These are phyloP conservation scores for Drosophila lini DNA, from an alignment of 1,140 invertebrate species.

Conservation along the genomic window DNA sequence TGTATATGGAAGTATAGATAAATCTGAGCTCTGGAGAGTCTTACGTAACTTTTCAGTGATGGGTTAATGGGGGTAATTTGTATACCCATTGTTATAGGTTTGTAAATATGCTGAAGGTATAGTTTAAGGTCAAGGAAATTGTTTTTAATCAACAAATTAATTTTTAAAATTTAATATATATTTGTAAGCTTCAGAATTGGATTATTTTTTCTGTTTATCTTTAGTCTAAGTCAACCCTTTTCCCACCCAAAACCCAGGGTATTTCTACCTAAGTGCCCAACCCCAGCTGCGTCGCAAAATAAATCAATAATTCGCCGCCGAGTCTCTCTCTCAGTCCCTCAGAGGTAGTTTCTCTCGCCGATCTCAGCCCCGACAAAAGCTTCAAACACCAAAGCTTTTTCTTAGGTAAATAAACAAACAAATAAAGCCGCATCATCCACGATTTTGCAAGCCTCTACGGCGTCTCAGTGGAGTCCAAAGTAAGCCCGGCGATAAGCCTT, in stretches of 20 bases:
- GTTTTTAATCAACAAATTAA: neutral
- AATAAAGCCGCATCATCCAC: neutral
- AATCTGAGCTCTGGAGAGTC: conserved; percentile 7
- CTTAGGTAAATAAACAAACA: conserved; percentile 41
- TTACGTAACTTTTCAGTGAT: conserved; percentile 5
- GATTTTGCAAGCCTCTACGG: conserved; percentile 22
- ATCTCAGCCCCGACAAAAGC: conserved; percentile 17
- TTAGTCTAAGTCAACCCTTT: neutral
- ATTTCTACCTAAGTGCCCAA: neutral
- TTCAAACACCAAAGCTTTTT: conserved; percentile 26
- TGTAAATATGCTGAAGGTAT: too few species aligned
- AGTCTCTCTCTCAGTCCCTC: neutral
- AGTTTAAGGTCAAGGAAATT: neutral
- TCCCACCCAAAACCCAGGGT: neutral
- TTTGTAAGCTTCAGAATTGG: too few species aligned
- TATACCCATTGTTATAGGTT: neutral
- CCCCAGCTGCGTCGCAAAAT: conserved; percentile 37
- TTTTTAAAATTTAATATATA: too few species aligned
- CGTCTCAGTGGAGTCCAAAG: conserved; percentile 1
- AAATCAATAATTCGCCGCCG: neutral
- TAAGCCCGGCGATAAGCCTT: conserved; percentile 22
- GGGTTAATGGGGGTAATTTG: neutral
- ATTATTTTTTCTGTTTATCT: too few species aligned
- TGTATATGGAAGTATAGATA: conserved; percentile 9
- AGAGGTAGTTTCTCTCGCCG: neutral